A percentile compares a stretch with the other conserved stretches of the same genome.
Conservation (phyloP, 2,113 vertebrate species). For the Amia ocellicauda region DNA sequence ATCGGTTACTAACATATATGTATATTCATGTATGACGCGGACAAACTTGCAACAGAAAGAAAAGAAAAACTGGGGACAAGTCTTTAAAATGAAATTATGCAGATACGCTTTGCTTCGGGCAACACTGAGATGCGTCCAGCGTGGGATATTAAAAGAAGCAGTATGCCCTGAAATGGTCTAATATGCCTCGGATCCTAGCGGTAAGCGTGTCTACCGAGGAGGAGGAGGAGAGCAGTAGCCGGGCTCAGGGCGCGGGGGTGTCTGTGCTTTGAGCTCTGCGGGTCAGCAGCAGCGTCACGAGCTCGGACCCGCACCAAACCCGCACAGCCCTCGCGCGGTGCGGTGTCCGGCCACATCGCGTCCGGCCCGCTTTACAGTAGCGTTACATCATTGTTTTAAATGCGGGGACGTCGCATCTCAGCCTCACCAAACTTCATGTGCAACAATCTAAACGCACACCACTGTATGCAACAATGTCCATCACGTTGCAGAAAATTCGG, state of each 20-base stretch:
- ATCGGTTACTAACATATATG: constrained; percentile 5
- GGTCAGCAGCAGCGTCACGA: constrained; percentile 41
- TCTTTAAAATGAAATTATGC: constrained; percentile 61
- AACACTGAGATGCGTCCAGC: constrained; percentile 41
- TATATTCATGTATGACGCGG: constrained; percentile 22
- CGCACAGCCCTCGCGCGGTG: constrained; percentile 6
- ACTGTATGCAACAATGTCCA: too few species aligned
- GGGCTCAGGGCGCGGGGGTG: too few species aligned
- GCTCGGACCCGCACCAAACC: neutral
- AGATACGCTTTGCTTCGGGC: constrained; percentile 49
- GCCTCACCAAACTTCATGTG: too few species aligned
- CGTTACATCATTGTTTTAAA: neutral
- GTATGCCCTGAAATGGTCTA: constrained; percentile 53
- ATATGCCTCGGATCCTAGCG: constrained; percentile 52
- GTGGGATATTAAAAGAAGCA: constrained; percentile 54
- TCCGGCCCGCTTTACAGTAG: neutral
- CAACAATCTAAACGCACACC: too few species aligned
- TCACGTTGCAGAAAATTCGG: too few species aligned
- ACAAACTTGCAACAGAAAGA: neutral
- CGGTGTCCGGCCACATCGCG: neutral
- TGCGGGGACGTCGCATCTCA: too few species aligned
- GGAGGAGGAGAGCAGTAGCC: constrained; percentile 16
- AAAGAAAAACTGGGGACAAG: constrained; percentile 36
- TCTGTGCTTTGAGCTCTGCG: constrained; percentile 38
- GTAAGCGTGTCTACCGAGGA: constrained; percentile 56